A percentile compares a stretch with the other conserved stretches of the same genome.
phyloP scores from a whole-genome alignment of 2,113 vertebrate species.

The Laticauda colubrina region DNA sequence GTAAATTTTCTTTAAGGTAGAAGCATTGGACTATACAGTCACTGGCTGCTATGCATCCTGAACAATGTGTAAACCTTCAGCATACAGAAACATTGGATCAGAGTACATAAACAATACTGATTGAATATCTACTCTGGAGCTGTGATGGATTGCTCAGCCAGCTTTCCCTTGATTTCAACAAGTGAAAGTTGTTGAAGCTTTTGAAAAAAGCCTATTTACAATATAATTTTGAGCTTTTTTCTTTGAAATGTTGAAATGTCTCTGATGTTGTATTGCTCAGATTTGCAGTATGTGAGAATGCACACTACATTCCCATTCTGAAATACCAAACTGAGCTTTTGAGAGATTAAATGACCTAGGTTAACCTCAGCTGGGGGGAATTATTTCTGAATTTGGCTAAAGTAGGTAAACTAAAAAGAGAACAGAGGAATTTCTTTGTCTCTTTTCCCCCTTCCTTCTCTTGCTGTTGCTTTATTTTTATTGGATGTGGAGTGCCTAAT shows the following conservation, averaged over 20 bases:
- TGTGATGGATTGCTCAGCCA: background rate
- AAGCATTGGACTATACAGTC: no score
- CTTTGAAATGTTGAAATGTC: background rate
- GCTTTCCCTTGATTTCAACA: background rate
- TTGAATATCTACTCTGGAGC: background rate
- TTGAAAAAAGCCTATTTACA: background rate
- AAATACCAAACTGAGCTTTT: conserved; percentile 54
- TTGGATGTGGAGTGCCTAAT: background rate
- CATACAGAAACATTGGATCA: background rate
- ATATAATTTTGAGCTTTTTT: conserved; percentile 19
- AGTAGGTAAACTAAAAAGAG: conserved; percentile 50
- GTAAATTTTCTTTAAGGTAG: background rate
- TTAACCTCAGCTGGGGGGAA: conserved; percentile 60
- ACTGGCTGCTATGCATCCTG: no score
- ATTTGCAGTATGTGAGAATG: conserved; percentile 17
- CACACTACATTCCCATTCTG: background rate
- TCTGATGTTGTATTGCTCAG: conserved; percentile 20
- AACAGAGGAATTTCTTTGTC: conserved; percentile 55
- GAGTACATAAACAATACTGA: background rate
- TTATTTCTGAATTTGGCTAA: conserved; percentile 52
- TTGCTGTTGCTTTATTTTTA: background rate
- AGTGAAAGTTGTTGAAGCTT: background rate
- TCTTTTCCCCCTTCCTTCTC: conserved; percentile 32
- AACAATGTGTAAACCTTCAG: background rate
- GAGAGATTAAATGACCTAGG: conserved; percentile 44